Percentiles rank a stretch among this genome's conserved stretches.
These are phyloP conservation scores for Myiothlypis chrysogaster DNA, from an alignment of 2,797 vertebrate species.

Conservation along the genomic window DNA sequence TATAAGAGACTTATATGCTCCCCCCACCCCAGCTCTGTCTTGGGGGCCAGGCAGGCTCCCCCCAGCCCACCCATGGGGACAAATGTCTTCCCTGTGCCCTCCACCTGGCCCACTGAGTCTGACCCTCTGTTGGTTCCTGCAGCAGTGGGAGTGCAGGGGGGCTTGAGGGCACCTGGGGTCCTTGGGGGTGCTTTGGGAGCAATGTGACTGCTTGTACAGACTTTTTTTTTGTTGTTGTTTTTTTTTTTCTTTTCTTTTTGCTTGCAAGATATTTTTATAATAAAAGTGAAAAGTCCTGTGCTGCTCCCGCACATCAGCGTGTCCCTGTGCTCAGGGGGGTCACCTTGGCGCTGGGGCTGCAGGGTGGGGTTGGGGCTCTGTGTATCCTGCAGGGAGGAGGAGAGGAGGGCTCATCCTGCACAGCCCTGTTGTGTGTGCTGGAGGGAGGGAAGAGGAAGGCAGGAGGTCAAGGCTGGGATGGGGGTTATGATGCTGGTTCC, in stretches of 20 bases:
- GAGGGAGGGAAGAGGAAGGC: neutral
- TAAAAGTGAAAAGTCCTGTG: slow-evolving; percentile 73
- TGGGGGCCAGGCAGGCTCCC: neutral
- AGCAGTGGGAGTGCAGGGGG: neutral
- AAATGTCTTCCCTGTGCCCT: neutral
- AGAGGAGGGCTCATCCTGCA: neutral
- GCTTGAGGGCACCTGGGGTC: neutral
- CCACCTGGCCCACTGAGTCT: neutral
- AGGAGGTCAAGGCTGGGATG: neutral
- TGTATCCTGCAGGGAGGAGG: neutral
- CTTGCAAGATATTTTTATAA: slow-evolving; percentile 84
- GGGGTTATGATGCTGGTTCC: rapidly evolving
- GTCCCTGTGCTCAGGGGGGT: neutral
- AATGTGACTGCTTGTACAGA: slow-evolving; percentile 71
- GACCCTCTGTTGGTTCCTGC: neutral
- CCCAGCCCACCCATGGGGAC: neutral
- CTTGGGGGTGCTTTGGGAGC: slow-evolving; percentile 38
- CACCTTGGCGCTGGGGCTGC: neutral
- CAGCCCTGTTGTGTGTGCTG: rapidly evolving
- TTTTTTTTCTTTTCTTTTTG: slow-evolving; percentile 2
- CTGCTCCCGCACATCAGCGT: neutral
- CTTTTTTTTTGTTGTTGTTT: neutral
- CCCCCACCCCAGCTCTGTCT: neutral
- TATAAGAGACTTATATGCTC: neutral
- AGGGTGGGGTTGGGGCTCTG: no score